Evolutionary conservation across 2,797 vertebrate genomes (phyloP), one percentile per base, ranked within the genome.

Genomic region (Astyanax mexicanus): DNA sequence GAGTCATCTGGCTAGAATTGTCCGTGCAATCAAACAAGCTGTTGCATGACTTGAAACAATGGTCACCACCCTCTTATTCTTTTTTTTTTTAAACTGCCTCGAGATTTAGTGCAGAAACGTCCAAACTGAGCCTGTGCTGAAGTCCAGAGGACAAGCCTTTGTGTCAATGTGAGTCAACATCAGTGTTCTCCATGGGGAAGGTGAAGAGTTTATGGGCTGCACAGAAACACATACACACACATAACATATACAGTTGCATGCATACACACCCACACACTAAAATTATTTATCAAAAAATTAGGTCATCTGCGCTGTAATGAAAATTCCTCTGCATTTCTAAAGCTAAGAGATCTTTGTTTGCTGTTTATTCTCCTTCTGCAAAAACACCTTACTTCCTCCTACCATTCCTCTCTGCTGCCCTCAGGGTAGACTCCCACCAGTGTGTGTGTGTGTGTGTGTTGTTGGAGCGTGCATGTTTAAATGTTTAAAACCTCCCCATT

Each of bases 101-200:
- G 25, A 55, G 52, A 23, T 29, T 13, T 52, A 25, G 52, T 52
- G 10, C 23, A 29, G 52, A 25, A 37, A 37, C 65, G 61, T 69
- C 47, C 66, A 61, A 27, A 5, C 29, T 62, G 10, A 74, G 55
- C 47, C 32, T 21, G 27, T 45, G 29, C 45, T 54, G 40, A 65
- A 29, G 38, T 62, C n/a, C n/a, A n/a, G n/a, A 47, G 71, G 71
- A 79, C 57, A 55, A 25, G 66, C 70, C 60, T 40, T 57, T 64
- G 52, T 60, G 57, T 60, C 27, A 60, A 35, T 17, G 19, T 21
- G 37, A 71, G 60, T 44, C 66, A 68, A 68, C 27, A 70, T 79
- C 77, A 79, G 69, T 42, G 29, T 75, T 52, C 58, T 79, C 77
- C 80, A 69, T 45, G 29, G 75, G 68, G 72, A 75, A 75, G 72